Conservation (phyloP, 1,140 invertebrate genomes). For the Trichonephila inaurata region DNA sequence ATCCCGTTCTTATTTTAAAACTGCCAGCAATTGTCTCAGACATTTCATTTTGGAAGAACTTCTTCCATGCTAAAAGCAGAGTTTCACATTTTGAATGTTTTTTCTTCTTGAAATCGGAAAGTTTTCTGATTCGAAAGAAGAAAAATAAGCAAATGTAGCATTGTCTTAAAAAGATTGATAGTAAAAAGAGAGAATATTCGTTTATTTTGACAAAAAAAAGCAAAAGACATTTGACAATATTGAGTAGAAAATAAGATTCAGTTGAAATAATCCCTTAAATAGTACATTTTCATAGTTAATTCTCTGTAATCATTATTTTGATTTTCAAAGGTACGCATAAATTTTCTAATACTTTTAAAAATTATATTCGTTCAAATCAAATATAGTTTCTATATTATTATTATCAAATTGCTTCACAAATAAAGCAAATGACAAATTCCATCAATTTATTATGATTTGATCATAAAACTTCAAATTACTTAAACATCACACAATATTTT, state of each 20-base stretch:
- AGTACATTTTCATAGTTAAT: no score
- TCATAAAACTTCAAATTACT: no score
- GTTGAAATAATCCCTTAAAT: neutral
- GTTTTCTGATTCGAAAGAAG: neutral
- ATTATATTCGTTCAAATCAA: no score
- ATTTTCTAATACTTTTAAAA: no score
- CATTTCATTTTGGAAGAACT: conserved; percentile 8
- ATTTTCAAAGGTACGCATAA: no score
- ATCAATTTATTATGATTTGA: no score
- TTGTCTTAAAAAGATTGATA: neutral
- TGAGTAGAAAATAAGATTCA: neutral
- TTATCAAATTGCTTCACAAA: no score
- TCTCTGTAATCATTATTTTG: no score
- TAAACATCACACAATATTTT: no score
- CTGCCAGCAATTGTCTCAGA: conserved; percentile 22
- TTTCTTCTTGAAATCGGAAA: neutral
- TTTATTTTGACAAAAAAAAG: neutral
- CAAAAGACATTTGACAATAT: neutral
- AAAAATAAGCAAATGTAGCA: neutral
- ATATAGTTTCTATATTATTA: no score
- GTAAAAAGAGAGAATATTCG: neutral
- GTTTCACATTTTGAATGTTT: neutral
- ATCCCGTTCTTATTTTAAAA: conserved; percentile 8
- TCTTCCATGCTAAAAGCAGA: neutral
- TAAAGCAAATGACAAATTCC: no score